Conservation (phyloP, 1,140 invertebrate genomes). For the Pentalonia nigronervosa region DNA sequence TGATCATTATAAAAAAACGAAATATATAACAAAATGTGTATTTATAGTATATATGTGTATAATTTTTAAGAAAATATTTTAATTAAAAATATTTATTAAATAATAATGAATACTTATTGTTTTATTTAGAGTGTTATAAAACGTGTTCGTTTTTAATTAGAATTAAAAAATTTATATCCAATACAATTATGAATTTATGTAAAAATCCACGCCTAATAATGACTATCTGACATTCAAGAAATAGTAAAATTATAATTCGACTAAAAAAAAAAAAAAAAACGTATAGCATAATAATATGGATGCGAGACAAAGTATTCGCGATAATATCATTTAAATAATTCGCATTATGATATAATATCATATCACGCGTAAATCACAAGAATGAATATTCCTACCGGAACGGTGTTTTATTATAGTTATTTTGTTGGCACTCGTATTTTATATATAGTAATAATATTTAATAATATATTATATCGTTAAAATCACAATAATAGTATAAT, state of each 20-base stretch:
- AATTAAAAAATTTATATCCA: too few relatives aligned
- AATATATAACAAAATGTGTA: too few relatives aligned
- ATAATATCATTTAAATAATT: not conserved
- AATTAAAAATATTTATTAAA: too few relatives aligned
- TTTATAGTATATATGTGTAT: too few relatives aligned
- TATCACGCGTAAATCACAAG: not conserved
- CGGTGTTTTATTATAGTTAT: constrained; percentile 9
- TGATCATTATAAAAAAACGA: too few relatives aligned
- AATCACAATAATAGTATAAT: not conserved
- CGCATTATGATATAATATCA: not conserved
- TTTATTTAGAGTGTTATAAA: too few relatives aligned
- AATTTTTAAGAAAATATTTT: too few relatives aligned
- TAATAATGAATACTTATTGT: too few relatives aligned
- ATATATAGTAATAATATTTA: not conserved
- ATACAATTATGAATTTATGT: too few relatives aligned
- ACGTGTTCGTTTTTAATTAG: too few relatives aligned
- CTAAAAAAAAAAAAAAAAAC: not conserved
- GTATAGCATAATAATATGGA: not conserved
- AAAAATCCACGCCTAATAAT: too few relatives aligned
- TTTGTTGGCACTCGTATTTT: not conserved
- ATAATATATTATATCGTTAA: not conserved
- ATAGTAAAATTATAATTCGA: not conserved
- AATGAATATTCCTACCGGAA: not conserved
- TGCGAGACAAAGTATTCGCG: not conserved
- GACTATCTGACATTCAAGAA: not conserved